These are phyloP conservation scores for Nomia melanderi DNA, from an alignment of 1,140 invertebrate species.

Conservation along the genomic window DNA sequence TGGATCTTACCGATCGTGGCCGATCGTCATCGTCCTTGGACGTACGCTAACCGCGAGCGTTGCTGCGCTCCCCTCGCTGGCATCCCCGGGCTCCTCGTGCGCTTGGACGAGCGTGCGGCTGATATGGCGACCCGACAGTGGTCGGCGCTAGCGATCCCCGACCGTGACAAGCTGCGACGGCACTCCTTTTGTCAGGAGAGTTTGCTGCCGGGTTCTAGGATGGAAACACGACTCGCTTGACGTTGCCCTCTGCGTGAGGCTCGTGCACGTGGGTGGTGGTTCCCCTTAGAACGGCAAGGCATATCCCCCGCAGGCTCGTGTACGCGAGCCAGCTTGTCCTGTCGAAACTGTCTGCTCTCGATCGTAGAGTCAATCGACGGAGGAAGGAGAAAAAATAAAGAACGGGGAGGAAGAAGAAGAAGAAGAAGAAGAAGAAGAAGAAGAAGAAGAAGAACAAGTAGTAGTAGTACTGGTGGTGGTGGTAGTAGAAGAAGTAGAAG, in stretches of 20 bases:
- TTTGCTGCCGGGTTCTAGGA: constrained; percentile 58
- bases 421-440: neutral
- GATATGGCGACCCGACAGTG: constrained; percentile 40
- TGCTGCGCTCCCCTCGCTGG: constrained; percentile 53
- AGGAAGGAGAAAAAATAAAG: too few species aligned
- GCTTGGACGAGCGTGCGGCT: constrained; percentile 40
- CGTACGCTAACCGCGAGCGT: constrained; percentile 51
- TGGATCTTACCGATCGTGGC: constrained; percentile 67
- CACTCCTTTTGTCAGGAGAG: constrained; percentile 65
- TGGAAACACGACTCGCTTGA: constrained; percentile 58
- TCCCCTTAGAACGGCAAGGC: constrained; percentile 64
- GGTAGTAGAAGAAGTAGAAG: too few species aligned
- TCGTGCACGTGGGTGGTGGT: constrained; percentile 59
- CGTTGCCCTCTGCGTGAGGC: constrained; percentile 57
- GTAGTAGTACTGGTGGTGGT: too few species aligned
- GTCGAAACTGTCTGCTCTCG: constrained; percentile 3
- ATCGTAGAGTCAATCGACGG: neutral
- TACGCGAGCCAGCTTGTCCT: constrained; percentile 49
- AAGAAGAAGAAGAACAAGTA: neutral
- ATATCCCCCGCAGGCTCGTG: constrained; percentile 62
- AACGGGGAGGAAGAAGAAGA: neutral
- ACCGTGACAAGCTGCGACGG: constrained; percentile 49
- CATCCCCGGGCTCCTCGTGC: constrained; percentile 52
- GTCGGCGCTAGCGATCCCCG: constrained; percentile 30
- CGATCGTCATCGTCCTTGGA: constrained; percentile 64